Evolutionary conservation across 2,797 vertebrate species (phyloP), one percentile per base, ranked within the genome.

Genomic region (Neopelma chrysocephalum): DNA sequence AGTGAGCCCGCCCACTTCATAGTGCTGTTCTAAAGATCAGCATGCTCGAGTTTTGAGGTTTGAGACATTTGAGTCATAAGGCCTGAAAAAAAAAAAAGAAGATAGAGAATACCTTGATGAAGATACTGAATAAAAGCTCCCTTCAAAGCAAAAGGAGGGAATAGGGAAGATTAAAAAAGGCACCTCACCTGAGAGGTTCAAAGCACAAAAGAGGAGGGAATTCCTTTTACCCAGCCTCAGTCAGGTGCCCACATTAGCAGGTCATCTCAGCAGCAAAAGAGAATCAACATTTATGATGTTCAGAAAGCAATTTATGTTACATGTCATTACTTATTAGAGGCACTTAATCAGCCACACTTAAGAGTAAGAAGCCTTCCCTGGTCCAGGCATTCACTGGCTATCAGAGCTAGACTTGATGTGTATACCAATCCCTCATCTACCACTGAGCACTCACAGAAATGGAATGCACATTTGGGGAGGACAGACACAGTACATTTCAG

Each of bases 101-200:
- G 60, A 40, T 25, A 66, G 16, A 47, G 8, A 85, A 21, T 36
- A 50, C 48, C 34, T 83, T 78, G 58, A 88, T 80, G 78, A 91
- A 83, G 75, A 58, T 36, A 71, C 5, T 3, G 42, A 94, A 69
- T 17, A 87, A 94, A 94, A 90, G 32, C 38, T 95, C 40, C 40
- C 56, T 90, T 93, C 80, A 95, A 91, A 90, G 91, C 23, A 84
- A 60, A 88, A 76, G 48, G 40, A 79, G 69, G 48, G 34, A 90
- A 70, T 8, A 60, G 7, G 15, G 34, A 93, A 89, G 66, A 89
- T 87, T 90, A 20, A 72, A 88, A 93, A 90, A 66, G 50, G 36
- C 6, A 87, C 27, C 40, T 94, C 2, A 8, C 36, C 40, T 75
- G 91, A 88, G 66, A 87, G 40, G 62, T 91, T 84, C 66, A 87